Conservation (phyloP, 2,888 invertebrate species). For the Xestia c-nigrum region DNA sequence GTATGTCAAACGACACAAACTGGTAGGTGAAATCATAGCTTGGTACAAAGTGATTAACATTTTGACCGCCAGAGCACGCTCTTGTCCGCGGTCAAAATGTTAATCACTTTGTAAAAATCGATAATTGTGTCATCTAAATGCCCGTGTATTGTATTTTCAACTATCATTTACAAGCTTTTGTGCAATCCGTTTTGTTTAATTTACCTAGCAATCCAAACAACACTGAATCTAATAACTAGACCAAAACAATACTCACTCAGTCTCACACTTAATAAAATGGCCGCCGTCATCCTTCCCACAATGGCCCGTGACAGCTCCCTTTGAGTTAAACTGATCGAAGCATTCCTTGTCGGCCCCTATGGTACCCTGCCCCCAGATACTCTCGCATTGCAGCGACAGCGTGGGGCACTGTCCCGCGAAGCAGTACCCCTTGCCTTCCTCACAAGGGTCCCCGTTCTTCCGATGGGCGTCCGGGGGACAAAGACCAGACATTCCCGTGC, state of each 20-base stretch:
- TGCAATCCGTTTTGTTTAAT: background rate
- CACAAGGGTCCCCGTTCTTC: slow-evolving; percentile 98
- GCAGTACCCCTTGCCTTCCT: slow-evolving; percentile 94
- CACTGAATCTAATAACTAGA: background rate
- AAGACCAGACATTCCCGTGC: slow-evolving; percentile 96
- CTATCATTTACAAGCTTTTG: background rate
- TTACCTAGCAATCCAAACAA: background rate
- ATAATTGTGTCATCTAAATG: background rate
- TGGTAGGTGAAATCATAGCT: too few relatives aligned
- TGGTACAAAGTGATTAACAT: too few relatives aligned
- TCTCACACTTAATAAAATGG: slow-evolving; percentile 96
- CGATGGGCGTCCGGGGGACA: slow-evolving; percentile 97
- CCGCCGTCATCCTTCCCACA: slow-evolving; percentile 96
- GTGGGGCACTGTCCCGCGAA: slow-evolving; percentile 98
- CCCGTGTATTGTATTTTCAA: background rate
- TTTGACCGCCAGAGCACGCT: too few relatives aligned
- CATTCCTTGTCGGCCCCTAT: slow-evolving; percentile 96
- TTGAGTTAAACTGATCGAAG: slow-evolving; percentile 98
- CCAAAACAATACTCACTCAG: slow-evolving; percentile 92
- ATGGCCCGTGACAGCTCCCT: slow-evolving; percentile 98
- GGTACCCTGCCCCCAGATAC: slow-evolving; percentile 98
- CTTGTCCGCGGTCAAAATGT: too few relatives aligned
- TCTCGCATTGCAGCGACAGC: slow-evolving; percentile 96
- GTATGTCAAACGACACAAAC: too few relatives aligned
- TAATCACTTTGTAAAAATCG: background rate